Evolutionary conservation across 30 jellyfish, hydroid and myxozoan genomes (phyloP).

Genomic region (Haliclystus octoradiatus): DNA sequence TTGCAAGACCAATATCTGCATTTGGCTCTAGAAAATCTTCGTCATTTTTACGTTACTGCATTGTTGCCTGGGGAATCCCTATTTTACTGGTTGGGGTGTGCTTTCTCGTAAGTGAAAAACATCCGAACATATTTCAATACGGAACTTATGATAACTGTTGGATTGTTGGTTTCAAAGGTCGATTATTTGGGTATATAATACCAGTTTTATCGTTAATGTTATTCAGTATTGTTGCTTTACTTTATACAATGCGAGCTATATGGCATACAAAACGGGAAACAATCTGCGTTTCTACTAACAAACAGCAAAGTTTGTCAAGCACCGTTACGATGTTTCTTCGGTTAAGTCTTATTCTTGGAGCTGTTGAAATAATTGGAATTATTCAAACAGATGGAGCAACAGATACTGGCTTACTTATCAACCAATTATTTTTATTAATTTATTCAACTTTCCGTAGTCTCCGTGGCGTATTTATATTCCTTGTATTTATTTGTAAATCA

Average conservation of each 20-base stretch:
- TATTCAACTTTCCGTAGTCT: neutral
- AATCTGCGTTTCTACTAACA: neutral
- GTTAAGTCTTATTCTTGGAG: neutral
- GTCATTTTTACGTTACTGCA: neutral
- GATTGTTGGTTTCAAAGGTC: neutral
- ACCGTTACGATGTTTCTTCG: neutral
- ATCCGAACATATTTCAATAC: neutral
- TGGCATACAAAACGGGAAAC: neutral
- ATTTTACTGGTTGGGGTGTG: neutral
- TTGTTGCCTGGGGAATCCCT: neutral
- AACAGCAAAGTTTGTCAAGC: neutral
- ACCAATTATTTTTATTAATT: no score
- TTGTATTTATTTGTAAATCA: neutral
- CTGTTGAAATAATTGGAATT: neutral
- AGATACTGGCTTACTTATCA: neutral
- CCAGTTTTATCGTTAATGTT: neutral
- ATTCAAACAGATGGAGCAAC: conserved; percentile 1
- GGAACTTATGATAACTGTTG: neutral
- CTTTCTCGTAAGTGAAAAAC: neutral
- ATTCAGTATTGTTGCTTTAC: neutral
- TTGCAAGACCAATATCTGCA: neutral
- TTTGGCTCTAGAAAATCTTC: neutral
- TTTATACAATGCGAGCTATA: neutral
- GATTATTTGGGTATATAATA: neutral
- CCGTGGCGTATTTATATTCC: neutral